phyloP scores from a whole-genome alignment of 1,140 invertebrate species.

The Caenorhabditis remanei region DNA sequence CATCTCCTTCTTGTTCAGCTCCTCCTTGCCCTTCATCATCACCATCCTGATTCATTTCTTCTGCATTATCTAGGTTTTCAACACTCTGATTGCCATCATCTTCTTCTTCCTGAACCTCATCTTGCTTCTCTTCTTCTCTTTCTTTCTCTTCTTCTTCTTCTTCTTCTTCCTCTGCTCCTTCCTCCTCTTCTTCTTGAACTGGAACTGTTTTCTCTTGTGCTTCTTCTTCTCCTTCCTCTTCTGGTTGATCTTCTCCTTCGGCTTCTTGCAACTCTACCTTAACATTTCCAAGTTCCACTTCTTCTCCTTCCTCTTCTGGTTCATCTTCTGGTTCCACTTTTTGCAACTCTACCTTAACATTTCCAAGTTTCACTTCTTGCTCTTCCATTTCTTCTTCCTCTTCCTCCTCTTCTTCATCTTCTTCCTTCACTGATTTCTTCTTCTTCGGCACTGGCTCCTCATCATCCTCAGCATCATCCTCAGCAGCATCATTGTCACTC shows the following conservation, averaged over 20 bases:
- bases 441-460: conserved; percentile 41
- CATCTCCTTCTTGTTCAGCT: not conserved
- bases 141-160: not conserved
- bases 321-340: not conserved
- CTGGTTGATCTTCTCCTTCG: not conserved
- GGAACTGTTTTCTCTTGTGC: not conserved
- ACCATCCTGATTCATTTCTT: too few relatives aligned
- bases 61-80: not conserved
- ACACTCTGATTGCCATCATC: too few relatives aligned
- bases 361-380: not conserved
- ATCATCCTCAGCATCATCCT: conserved; percentile 19
- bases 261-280: not conserved
- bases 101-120: conserved; percentile 27
- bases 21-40: not conserved
- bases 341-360: not conserved
- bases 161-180: not conserved
- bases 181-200: not conserved
- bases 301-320: not conserved
- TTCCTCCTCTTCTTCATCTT: not conserved
- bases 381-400: conserved; percentile 4
- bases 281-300: not conserved
- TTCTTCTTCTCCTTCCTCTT: conserved; percentile 14
- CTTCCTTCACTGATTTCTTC: conserved; percentile 22
- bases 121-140: not conserved
- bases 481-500: not conserved